Conservation (phyloP, 2,113 vertebrate genomes). For the Anhinga anhinga region DNA sequence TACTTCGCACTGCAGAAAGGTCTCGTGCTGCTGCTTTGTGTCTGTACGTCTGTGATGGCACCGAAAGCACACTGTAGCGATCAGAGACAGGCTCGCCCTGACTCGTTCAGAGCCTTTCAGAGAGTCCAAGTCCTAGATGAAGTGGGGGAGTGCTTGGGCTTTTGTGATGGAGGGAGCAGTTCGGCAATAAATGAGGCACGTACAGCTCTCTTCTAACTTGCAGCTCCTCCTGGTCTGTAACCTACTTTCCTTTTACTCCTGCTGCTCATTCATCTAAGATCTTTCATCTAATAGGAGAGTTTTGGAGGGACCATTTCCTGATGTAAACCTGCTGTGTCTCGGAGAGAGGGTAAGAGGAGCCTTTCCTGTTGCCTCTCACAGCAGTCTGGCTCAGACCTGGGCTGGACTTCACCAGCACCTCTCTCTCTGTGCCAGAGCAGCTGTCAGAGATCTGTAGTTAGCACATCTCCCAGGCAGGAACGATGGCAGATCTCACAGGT, state of each 20-base stretch:
- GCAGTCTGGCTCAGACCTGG: neutral
- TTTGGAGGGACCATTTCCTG: slow-evolving; percentile 31
- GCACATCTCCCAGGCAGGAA: neutral
- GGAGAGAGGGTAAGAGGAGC: neutral
- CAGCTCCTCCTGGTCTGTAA: slow-evolving; percentile 50
- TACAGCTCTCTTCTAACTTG: slow-evolving; percentile 33
- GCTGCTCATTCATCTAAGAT: slow-evolving; percentile 41
- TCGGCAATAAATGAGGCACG: slow-evolving; percentile 25
- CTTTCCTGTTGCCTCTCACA: neutral
- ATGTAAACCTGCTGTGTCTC: neutral
- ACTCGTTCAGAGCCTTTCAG: slow-evolving; percentile 14
- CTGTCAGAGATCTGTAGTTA: neutral
- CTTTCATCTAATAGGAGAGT: slow-evolving; percentile 34
- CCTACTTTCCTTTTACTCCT: slow-evolving; percentile 58
- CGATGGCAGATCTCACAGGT: neutral
- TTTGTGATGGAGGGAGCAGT: slow-evolving; percentile 29
- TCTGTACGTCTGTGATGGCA: neutral
- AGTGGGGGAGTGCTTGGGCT: neutral
- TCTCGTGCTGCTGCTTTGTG: slow-evolving; percentile 30
- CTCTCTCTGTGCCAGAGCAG: neutral
- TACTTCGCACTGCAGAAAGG: neutral
- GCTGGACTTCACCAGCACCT: neutral
- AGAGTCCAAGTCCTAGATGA: neutral
- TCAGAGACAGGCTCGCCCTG: neutral
- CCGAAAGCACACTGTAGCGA: neutral